Evolutionary conservation across 2,888 invertebrate species (phyloP).

Genomic region (Choristoneura rosaceana): DNA sequence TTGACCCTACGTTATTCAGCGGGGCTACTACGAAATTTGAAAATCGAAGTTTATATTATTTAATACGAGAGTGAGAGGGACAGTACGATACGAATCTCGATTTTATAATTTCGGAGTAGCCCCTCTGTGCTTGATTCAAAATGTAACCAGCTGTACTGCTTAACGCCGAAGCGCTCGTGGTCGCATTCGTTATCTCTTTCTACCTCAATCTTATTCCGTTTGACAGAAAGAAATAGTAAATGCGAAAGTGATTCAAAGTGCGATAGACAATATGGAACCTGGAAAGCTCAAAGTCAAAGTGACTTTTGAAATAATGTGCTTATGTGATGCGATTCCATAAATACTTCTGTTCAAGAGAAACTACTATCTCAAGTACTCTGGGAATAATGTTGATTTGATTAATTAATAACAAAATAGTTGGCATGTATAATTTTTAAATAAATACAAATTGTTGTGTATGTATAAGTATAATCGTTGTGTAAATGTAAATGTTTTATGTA

Average conservation of each 20-base stretch:
- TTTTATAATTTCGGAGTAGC: background rate
- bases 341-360: background rate
- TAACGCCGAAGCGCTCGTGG: too few species aligned
- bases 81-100: too few species aligned
- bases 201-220: too few species aligned
- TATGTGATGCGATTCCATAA: background rate
- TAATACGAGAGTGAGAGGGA: too few species aligned
- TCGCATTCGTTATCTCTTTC: too few species aligned
- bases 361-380: background rate
- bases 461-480: conserved; percentile 42
- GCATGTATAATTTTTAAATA: conserved; percentile 30
- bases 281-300: background rate
- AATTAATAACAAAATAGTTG: conserved; percentile 2
- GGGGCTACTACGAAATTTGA: too few species aligned
- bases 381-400: background rate
- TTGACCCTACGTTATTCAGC: too few species aligned
- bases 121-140: background rate
- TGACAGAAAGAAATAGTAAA: too few species aligned
- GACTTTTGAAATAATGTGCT: too few species aligned
- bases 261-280: too few species aligned
- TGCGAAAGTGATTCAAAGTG: too few species aligned
- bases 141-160: background rate
- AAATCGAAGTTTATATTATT: too few species aligned
- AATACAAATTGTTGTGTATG: conserved; percentile 38
- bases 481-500: conserved; percentile 51